phyloP scores from a whole-genome alignment of 2,113 vertebrate genomes.

The Seriola aureovittata region DNA sequence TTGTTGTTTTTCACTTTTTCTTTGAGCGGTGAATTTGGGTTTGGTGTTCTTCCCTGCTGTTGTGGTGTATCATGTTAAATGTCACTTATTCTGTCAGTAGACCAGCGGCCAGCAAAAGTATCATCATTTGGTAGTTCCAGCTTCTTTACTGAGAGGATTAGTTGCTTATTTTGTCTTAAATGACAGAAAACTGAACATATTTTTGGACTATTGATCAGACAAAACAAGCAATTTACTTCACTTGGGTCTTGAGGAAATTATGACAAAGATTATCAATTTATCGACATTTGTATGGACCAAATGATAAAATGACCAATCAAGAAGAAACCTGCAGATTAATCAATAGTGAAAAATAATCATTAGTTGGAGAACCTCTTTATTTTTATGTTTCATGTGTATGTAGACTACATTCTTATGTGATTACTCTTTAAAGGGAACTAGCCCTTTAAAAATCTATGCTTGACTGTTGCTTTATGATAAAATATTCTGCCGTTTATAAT shows the following conservation, averaged over 20 bases:
- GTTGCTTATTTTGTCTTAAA: not conserved
- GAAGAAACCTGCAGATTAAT: not conserved
- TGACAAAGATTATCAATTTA: not conserved
- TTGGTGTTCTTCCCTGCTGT: not conserved
- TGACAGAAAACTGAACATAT: not conserved
- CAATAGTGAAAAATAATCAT: not conserved
- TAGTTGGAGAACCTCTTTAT: too few species aligned
- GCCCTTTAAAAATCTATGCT: not conserved
- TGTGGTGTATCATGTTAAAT: too few species aligned
- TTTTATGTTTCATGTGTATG: not conserved
- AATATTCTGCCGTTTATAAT: not conserved
- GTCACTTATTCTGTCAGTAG: too few species aligned
- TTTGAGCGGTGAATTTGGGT: not conserved
- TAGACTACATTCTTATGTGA: not conserved
- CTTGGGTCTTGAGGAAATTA: not conserved
- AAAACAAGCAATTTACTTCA: not conserved
- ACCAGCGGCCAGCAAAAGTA: not conserved
- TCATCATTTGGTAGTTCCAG: not conserved
- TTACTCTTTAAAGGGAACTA: not conserved
- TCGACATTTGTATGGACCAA: not conserved
- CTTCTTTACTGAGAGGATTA: not conserved
- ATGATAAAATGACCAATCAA: not conserved
- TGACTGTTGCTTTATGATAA: too few species aligned
- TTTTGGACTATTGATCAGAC: not conserved
- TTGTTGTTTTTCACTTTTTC: not conserved